Evolutionary conservation across 2,113 vertebrate species (phyloP).

Genomic region (Ailuropoda melanoleuca): DNA sequence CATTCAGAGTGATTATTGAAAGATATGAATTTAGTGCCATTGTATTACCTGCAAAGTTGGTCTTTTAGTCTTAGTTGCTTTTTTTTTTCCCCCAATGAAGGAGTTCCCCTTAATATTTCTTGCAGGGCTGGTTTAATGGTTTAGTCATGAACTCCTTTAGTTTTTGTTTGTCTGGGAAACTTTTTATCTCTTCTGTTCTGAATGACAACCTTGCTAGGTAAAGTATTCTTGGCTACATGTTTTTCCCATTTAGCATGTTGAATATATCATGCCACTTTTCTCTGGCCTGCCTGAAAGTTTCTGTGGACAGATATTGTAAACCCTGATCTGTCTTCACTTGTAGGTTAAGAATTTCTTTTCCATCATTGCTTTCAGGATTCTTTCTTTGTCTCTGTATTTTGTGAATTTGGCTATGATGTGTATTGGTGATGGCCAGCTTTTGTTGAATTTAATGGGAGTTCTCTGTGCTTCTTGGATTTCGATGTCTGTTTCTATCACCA

Average conservation of each 20-base stretch:
- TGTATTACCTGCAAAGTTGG: too few species aligned
- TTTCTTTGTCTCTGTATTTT: background rate
- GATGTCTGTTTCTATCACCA: background rate
- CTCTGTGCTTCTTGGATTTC: background rate
- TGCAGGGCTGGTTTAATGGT: background rate
- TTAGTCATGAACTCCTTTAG: background rate
- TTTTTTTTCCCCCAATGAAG: accelerated
- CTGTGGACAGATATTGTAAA: background rate
- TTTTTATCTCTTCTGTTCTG: background rate
- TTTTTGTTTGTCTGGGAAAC: background rate
- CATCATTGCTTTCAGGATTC: too few species aligned
- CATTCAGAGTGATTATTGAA: too few species aligned
- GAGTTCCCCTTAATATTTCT: too few species aligned
- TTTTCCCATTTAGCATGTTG: background rate
- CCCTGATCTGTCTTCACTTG: too few species aligned
- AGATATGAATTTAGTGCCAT: too few species aligned
- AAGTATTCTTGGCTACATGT: background rate
- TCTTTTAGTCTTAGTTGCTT: too few species aligned
- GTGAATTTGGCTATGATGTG: background rate
- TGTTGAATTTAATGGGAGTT: background rate
- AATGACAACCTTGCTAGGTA: background rate
- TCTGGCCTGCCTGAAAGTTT: background rate
- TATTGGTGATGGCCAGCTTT: background rate
- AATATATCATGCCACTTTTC: background rate
- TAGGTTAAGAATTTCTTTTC: too few species aligned